These are phyloP conservation scores for Rosalia funebris DNA, from an alignment of 2,888 invertebrate genomes.

Conservation along the genomic window DNA sequence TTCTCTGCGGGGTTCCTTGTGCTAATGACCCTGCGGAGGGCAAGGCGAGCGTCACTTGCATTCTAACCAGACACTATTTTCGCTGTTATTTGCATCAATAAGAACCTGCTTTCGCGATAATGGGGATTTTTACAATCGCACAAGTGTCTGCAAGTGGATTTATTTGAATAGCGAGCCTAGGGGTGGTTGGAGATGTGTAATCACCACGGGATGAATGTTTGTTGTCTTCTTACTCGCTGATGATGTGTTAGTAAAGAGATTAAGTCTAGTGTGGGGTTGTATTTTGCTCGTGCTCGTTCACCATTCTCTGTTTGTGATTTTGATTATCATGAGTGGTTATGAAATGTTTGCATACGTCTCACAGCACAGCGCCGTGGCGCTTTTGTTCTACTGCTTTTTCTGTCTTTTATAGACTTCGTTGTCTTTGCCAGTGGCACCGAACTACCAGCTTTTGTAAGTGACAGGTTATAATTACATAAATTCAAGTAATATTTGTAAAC, in stretches of 20 bases:
- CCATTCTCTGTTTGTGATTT: constrained; percentile 49
- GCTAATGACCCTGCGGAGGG: constrained; percentile 56
- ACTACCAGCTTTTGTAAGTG: not conserved
- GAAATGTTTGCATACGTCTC: constrained; percentile 27
- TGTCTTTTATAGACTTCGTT: constrained; percentile 13
- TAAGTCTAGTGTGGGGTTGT: constrained; percentile 52
- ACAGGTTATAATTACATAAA: not conserved
- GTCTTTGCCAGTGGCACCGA: not conserved
- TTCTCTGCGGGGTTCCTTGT: constrained; percentile 50
- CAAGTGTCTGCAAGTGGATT: constrained; percentile 60
- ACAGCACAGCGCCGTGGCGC: not conserved
- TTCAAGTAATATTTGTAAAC: not conserved
- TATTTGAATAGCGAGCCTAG: constrained; percentile 55
- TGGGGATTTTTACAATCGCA: constrained; percentile 58
- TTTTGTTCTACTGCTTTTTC: constrained; percentile 20
- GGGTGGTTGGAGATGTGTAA: constrained; percentile 52
- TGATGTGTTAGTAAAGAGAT: constrained; percentile 58
- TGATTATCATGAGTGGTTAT: constrained; percentile 55
- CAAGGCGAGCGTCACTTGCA: constrained; percentile 54
- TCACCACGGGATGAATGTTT: constrained; percentile 57
- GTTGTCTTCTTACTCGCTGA: constrained; percentile 60
- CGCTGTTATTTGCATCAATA: constrained; percentile 58
- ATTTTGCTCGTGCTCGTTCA: constrained; percentile 38
- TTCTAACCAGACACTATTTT: constrained; percentile 51
- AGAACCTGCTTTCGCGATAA: constrained; percentile 55